These are phyloP conservation scores for Neelides folsomi DNA, from an alignment of 2,888 invertebrate species.

Conservation along the genomic window DNA sequence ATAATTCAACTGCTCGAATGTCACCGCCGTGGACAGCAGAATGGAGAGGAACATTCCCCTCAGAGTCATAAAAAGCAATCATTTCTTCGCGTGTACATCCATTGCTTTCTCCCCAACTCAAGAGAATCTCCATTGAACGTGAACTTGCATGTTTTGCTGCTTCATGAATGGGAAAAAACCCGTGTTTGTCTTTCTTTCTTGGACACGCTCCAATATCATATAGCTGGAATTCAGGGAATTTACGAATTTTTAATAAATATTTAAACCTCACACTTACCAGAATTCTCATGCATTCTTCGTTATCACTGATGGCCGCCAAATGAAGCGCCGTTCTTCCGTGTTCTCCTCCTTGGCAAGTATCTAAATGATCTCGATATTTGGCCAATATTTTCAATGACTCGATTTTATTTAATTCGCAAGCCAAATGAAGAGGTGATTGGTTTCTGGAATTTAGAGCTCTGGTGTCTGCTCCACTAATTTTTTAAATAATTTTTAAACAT, in stretches of 20 bases:
- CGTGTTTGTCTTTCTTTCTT: slow-evolving; percentile 67
- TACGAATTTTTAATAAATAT: not conserved
- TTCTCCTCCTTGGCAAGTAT: slow-evolving; percentile 61
- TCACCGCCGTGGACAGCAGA: slow-evolving; percentile 40
- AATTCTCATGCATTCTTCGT: slow-evolving; percentile 64
- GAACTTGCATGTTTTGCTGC: slow-evolving; percentile 82
- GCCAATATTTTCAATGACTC: slow-evolving; percentile 54
- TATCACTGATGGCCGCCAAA: slow-evolving; percentile 69
- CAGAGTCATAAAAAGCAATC: slow-evolving; percentile 71
- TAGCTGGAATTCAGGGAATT: slow-evolving; percentile 45
- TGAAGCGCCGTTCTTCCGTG: slow-evolving; percentile 49
- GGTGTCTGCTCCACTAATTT: slow-evolving; percentile 53
- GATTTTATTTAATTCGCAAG: slow-evolving; percentile 63
- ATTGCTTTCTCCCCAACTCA: slow-evolving; percentile 65
- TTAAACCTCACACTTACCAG: slow-evolving; percentile 47
- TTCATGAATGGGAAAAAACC: slow-evolving; percentile 80
- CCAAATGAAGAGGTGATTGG: slow-evolving; percentile 65
- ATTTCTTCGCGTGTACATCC: slow-evolving; percentile 67
- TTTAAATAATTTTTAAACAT: slow-evolving; percentile 10
- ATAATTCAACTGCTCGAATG: slow-evolving; percentile 65
- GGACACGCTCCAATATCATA: slow-evolving; percentile 64
- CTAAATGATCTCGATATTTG: slow-evolving; percentile 52
- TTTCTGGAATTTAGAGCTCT: slow-evolving; percentile 59
- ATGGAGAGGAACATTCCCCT: slow-evolving; percentile 52
- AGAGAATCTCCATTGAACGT: slow-evolving; percentile 65